Conservation (phyloP, 2,113 vertebrate species). For the Chinchilla lanigera region DNA sequence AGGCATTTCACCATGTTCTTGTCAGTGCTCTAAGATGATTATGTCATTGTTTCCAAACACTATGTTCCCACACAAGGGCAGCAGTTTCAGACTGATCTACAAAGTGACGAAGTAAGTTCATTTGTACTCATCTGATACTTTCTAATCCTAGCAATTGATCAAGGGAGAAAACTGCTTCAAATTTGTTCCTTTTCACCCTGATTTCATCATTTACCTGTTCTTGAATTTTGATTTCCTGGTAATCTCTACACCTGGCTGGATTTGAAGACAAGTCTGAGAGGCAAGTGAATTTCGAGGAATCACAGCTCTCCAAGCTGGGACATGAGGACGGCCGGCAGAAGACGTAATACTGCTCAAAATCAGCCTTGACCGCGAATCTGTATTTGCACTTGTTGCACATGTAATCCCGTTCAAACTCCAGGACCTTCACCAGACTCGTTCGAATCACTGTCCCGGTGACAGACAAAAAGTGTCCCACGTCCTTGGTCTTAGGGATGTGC, state of each 20-base stretch:
- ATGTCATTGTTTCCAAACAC: not conserved
- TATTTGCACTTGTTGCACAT: slow-evolving; percentile 95
- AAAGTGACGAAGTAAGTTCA: not conserved
- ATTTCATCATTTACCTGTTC: slow-evolving; percentile 91
- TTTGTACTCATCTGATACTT: not conserved
- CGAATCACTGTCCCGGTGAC: slow-evolving; percentile 97
- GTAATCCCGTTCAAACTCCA: slow-evolving; percentile 95
- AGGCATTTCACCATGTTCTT: slow-evolving; percentile 26
- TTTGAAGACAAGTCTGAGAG: slow-evolving; percentile 89
- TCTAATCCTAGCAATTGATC: not conserved
- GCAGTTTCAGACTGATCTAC: not conserved
- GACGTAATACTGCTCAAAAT: slow-evolving; percentile 93
- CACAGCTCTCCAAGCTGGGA: slow-evolving; percentile 90
- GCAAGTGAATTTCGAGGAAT: slow-evolving; percentile 93
- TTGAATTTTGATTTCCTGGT: slow-evolving; percentile 98
- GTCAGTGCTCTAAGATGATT: not conserved
- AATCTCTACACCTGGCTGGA: slow-evolving; percentile 92
- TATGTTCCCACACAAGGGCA: not conserved
- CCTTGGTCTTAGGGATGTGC: slow-evolving; percentile 94
- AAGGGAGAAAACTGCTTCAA: not conserved
- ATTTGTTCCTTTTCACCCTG: slow-evolving; percentile 1
- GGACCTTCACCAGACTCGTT: slow-evolving; percentile 93
- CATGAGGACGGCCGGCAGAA: slow-evolving; percentile 90
- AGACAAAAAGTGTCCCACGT: slow-evolving; percentile 95
- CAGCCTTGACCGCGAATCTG: slow-evolving; percentile 89